Evolutionary conservation across 1,140 invertebrate genomes (phyloP).

Genomic region (Caenorhabditis briggsae): DNA sequence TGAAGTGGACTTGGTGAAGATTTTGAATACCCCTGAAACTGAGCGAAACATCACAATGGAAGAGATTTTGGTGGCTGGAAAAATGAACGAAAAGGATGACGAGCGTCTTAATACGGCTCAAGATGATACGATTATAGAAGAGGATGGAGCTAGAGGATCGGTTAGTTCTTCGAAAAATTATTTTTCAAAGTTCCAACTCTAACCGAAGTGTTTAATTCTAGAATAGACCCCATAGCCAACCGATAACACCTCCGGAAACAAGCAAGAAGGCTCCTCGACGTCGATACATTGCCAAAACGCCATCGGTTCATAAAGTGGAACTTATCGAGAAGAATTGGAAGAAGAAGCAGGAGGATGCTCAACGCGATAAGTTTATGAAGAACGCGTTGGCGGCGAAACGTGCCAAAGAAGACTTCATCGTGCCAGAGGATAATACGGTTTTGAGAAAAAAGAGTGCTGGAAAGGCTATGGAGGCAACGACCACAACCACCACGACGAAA

Average conservation of each 20-base stretch:
- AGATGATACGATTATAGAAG: constrained; percentile 41
- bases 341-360: constrained; percentile 11
- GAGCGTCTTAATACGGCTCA: constrained; percentile 27
- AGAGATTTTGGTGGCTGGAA: background rate
- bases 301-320: constrained; percentile 10
- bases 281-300: background rate
- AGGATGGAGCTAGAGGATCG: background rate
- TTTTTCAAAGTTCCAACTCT: background rate
- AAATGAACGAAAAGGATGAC: background rate
- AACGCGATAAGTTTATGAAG: background rate
- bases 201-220: background rate
- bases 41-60: constrained; percentile 34
- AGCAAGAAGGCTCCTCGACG: background rate
- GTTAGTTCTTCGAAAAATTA: background rate
- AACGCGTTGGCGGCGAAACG: background rate
- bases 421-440: constrained; percentile 12
- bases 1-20: constrained; percentile 7
- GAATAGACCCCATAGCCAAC: background rate
- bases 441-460: background rate
- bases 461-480: background rate
- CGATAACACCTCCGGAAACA: background rate
- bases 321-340: constrained; percentile 42
- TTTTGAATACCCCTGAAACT: background rate
- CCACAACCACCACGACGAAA: background rate
- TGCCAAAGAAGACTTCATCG: constrained; percentile 8